Evolutionary conservation across 2,888 invertebrate genomes (phyloP).

Genomic region (Notodonta ziczac): DNA sequence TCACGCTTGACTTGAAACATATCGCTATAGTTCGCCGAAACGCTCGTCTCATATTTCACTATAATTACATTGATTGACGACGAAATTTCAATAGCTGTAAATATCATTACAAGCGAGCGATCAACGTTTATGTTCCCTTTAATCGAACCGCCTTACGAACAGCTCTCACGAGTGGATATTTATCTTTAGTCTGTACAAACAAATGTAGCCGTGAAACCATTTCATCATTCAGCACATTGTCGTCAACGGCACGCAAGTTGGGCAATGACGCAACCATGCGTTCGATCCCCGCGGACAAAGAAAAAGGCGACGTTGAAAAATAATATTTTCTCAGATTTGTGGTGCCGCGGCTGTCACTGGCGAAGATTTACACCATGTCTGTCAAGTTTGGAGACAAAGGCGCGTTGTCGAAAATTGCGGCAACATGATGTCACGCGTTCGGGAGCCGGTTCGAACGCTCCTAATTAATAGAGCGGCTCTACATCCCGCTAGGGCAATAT

Average conservation of each 20-base stretch:
- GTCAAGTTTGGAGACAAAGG: conserved; percentile 74
- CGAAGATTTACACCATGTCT: conserved; percentile 76
- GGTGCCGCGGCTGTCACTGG: conserved; percentile 68
- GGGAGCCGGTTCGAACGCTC: conserved; percentile 39
- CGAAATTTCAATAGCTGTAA: conserved; percentile 49
- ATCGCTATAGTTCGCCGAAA: conserved; percentile 28
- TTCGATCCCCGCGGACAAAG: conserved; percentile 51
- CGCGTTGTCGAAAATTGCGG: conserved; percentile 67
- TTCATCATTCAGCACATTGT: conserved; percentile 72
- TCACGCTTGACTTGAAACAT: conserved; percentile 32
- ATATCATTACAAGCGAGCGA: conserved; percentile 44
- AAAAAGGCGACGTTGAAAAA: conserved; percentile 55
- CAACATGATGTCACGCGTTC: conserved; percentile 73
- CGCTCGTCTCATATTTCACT: conserved; percentile 41
- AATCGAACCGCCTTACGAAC: conserved; percentile 52
- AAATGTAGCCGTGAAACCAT: conserved; percentile 70
- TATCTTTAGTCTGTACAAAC: conserved; percentile 72
- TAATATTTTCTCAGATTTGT: conserved; percentile 71
- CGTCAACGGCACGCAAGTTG: conserved; percentile 47
- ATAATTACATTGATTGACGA: conserved; percentile 43
- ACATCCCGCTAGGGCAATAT: conserved; percentile 57
- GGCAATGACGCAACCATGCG: conserved; percentile 54
- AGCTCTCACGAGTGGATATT: conserved; percentile 61
- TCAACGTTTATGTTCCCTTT: conserved; percentile 54
- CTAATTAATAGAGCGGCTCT: conserved; percentile 75